Conservation (phyloP, 2,888 invertebrate genomes). For the Leucophenga montana region DNA sequence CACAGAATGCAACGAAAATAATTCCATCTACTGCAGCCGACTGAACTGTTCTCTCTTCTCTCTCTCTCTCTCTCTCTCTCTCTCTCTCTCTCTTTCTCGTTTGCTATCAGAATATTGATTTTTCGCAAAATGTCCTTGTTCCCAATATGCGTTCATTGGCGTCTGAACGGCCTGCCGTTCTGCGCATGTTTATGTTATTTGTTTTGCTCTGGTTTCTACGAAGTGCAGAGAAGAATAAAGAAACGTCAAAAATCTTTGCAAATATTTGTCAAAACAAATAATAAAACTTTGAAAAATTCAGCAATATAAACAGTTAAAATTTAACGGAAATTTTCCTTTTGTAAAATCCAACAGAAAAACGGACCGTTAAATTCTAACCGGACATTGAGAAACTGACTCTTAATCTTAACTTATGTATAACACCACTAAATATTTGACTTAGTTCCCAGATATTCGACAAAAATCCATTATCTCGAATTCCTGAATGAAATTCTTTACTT, state of each 20-base stretch:
- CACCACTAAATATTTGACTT: no score
- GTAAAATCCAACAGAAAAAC: no score
- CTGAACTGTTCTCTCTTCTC: slow-evolving; percentile 53
- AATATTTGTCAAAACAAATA: no score
- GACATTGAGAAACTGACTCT: no score
- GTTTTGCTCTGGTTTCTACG: slow-evolving; percentile 21
- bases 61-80: slow-evolving; percentile 37
- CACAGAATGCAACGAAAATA: slow-evolving; percentile 16
- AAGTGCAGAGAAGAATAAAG: background rate
- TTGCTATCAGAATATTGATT: slow-evolving; percentile 60
- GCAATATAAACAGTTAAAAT: no score
- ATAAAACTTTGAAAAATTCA: no score
- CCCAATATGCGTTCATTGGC: slow-evolving; percentile 60
- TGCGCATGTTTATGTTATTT: slow-evolving; percentile 11
- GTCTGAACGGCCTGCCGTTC: slow-evolving; percentile 24
- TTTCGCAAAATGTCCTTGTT: slow-evolving; percentile 68
- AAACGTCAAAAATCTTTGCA: background rate
- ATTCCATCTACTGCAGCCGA: slow-evolving; percentile 30
- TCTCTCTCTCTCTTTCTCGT: background rate
- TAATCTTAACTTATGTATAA: no score
- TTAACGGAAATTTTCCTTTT: no score
- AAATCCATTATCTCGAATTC: no score
- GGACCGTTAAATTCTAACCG: no score
- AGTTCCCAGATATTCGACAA: no score
- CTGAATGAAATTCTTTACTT: no score